These are phyloP conservation scores for Thunnus albacares DNA, from an alignment of 2,797 vertebrate genomes.

Conservation along the genomic window DNA sequence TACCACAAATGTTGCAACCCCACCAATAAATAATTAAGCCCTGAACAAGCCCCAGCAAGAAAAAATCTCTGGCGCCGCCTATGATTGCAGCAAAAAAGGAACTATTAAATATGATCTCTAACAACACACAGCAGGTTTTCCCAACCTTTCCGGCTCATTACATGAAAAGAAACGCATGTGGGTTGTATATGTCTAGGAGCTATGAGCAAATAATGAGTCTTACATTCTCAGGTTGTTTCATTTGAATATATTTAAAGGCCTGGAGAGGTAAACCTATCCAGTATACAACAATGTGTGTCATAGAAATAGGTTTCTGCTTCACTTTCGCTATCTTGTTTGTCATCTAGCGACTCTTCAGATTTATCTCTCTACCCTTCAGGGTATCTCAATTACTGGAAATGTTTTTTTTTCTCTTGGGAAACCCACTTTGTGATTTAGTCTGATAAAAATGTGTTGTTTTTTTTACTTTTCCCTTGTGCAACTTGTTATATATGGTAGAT, in stretches of 20 bases:
- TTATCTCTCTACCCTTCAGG: not conserved
- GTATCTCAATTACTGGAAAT: not conserved
- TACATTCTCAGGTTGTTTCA: no score
- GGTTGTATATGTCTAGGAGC: not conserved
- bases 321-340: not conserved
- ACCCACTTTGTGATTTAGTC: not conserved
- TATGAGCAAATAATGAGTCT: not conserved
- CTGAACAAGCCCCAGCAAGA: no score
- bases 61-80: no score
- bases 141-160: not conserved
- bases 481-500: not conserved
- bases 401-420: not conserved
- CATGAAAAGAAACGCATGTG: not conserved
- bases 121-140: not conserved
- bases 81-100: no score
- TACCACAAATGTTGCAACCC: no score
- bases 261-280: not conserved
- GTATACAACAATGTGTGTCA: not conserved
- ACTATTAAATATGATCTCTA: not conserved
- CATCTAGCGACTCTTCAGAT: conserved; percentile 1
- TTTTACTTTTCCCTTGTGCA: not conserved
- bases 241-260: not conserved
- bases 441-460: not conserved
- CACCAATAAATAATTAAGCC: no score
- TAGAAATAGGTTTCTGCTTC: not conserved